Conservation (phyloP, 2,888 invertebrate species). For the Dicyrtomina minuta region DNA sequence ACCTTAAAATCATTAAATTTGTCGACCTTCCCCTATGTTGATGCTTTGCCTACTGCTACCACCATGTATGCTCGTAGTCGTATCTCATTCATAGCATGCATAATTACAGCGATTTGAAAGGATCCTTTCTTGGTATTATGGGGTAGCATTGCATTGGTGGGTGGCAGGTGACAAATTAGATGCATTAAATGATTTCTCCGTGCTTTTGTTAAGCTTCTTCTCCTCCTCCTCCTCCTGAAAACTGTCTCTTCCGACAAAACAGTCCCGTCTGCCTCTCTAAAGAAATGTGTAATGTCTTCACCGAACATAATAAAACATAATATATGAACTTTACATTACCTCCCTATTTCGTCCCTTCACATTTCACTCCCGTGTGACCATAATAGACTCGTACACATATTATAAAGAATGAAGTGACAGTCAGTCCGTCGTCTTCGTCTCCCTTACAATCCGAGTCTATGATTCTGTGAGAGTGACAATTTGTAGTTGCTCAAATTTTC, state of each 20-base stretch:
- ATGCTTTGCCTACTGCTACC: too few species aligned
- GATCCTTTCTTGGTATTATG: too few species aligned
- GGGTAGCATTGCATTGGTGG: too few species aligned
- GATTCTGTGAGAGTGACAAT: too few species aligned
- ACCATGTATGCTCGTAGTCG: too few species aligned
- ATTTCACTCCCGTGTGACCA: background rate
- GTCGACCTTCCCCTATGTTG: too few species aligned
- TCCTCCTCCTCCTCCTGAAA: conserved; percentile 4
- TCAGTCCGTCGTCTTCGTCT: background rate
- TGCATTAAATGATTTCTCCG: conserved; percentile 27
- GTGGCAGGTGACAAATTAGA: conserved; percentile 28
- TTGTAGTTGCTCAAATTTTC: too few species aligned
- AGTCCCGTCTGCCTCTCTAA: background rate
- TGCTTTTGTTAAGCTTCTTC: conserved; percentile 19
- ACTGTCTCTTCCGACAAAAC: background rate
- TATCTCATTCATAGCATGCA: too few species aligned
- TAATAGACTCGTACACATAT: background rate
- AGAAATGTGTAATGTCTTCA: too few species aligned
- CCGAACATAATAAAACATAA: too few species aligned
- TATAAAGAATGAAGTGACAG: background rate
- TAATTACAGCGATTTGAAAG: too few species aligned
- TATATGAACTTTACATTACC: background rate
- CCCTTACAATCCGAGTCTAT: background rate
- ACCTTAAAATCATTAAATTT: too few species aligned
- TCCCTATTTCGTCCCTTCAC: background rate